phyloP scores from a whole-genome alignment of 2,888 invertebrate genomes.

The Lasioglossum zephyrum region DNA sequence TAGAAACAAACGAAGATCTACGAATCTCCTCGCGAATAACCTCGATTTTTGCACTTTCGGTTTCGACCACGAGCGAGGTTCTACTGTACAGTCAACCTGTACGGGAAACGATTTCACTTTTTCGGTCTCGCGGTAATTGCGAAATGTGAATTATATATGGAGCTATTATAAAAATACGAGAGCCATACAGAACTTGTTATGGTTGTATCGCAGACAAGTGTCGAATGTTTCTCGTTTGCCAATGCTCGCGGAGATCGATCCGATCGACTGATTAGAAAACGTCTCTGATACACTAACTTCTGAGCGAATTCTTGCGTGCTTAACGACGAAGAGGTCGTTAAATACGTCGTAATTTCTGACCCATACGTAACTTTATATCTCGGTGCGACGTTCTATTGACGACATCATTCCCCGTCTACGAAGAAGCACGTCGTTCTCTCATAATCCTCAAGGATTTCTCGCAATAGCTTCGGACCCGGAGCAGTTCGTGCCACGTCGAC shows the following conservation, averaged over 20 bases:
- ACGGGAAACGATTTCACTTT: not conserved
- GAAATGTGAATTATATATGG: not conserved
- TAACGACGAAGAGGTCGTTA: conserved; percentile 18
- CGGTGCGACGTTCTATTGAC: conserved; percentile 24
- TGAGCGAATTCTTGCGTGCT: conserved; percentile 6
- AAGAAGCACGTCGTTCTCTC: conserved; percentile 55
- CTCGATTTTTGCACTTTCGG: not conserved
- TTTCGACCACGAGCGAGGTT: not conserved
- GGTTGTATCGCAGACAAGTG: not conserved
- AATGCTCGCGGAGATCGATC: not conserved
- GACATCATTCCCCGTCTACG: conserved; percentile 33
- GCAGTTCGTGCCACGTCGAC: conserved; percentile 62
- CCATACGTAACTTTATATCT: conserved; percentile 50
- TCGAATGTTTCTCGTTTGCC: not conserved
- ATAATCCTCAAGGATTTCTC: conserved; percentile 68
- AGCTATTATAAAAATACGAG: not conserved
- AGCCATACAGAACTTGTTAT: not conserved
- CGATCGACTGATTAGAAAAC: not conserved
- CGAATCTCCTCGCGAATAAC: not conserved
- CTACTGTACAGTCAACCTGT: not conserved
- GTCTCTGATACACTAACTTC: not conserved
- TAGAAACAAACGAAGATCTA: not conserved
- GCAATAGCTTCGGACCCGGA: conserved; percentile 46
- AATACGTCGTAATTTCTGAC: conserved; percentile 34
- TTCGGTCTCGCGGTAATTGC: not conserved